These are phyloP conservation scores for Artemia sinica DNA, from an alignment of 2,888 invertebrate species.

Conservation along the genomic window DNA sequence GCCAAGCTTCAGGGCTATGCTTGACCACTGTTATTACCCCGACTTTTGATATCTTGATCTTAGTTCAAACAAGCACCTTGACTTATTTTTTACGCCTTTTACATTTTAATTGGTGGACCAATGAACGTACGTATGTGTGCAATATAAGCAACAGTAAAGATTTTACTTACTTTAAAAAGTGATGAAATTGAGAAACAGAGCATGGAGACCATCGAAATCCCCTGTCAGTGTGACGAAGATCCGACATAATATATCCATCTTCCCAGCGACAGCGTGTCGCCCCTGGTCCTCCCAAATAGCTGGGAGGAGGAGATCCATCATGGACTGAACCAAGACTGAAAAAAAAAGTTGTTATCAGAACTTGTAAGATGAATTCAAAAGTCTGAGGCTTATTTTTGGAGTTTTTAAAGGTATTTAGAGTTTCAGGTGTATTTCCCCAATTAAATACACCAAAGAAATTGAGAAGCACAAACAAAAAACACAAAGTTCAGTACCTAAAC, in stretches of 20 bases:
- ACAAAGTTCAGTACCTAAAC: too few relatives aligned
- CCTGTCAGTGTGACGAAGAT: constrained; percentile 77
- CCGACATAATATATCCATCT: constrained; percentile 89
- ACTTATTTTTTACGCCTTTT: too few relatives aligned
- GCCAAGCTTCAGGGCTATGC: too few relatives aligned
- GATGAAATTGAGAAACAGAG: constrained; percentile 80
- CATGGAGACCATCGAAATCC: constrained; percentile 89
- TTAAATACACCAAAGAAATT: too few relatives aligned
- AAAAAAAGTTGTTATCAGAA: not conserved
- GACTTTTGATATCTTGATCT: not conserved
- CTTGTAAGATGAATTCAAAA: too few relatives aligned
- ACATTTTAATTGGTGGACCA: too few relatives aligned
- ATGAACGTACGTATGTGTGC: too few relatives aligned
- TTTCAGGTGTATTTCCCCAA: too few relatives aligned
- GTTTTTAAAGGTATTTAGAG: too few relatives aligned
- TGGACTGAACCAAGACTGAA: constrained; percentile 79
- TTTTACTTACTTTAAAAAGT: constrained; percentile 66
- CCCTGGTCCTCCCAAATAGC: constrained; percentile 80
- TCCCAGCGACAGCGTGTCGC: constrained; percentile 89
- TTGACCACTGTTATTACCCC: not conserved
- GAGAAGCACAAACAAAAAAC: too few relatives aligned
- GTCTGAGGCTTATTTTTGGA: too few relatives aligned
- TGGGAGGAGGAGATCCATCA: constrained; percentile 84
- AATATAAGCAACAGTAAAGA: not conserved
- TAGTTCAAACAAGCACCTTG: not conserved